Base-by-base conservation (phyloP, 2,888 invertebrate genomes). In the Lithophane ornitopus region DNA sequence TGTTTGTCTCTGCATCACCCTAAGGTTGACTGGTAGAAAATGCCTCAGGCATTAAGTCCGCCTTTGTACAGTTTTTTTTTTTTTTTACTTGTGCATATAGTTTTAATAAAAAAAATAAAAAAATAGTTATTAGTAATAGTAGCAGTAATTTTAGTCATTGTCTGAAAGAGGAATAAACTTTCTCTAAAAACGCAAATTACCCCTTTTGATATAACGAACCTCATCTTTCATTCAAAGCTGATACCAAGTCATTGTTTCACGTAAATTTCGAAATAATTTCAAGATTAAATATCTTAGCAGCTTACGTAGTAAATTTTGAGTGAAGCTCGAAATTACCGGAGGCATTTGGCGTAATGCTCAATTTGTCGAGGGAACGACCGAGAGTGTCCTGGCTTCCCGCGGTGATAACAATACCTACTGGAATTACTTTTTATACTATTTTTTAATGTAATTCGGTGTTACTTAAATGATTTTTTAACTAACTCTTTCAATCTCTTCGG, bases 251-350 rank as follows among this genome's bases (percentile, higher is more conserved):
- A 88, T 89, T 86, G 87, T 88, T 89, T 89, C 84, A 87, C 88
- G 88, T 86, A 89, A 89, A 89, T 89, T 86, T 88, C 89, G 88
- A 90, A 93, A 92, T 92, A 92, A 92, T 93, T 93, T 90, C 89
- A 81, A 92, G 93, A 94, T 94, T 94, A 93, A 94, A 94, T 95
- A 94, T 93, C 93, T 93, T 92, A 90, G 90, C 90, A 93, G 93
- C 93, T 94, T 94, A 93, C 91, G 92, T 92, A 93, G 91, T 93
- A 94, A 95, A 95, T 95, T 94, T 92, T 89, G 90, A 93, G 92
- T 92, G 91, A 92, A 92, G 91, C 92, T 90, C 88, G 82, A 93
- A 94, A 95, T 95, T 94, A 94, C 94, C 89, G 91, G 90, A 90
- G 91, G 92, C 92, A 92, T 94, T 95, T 91, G 90, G 90, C 86